Evolutionary conservation across 1,140 invertebrate genomes (phyloP).

Genomic region (Zaprionus gabonicus): DNA sequence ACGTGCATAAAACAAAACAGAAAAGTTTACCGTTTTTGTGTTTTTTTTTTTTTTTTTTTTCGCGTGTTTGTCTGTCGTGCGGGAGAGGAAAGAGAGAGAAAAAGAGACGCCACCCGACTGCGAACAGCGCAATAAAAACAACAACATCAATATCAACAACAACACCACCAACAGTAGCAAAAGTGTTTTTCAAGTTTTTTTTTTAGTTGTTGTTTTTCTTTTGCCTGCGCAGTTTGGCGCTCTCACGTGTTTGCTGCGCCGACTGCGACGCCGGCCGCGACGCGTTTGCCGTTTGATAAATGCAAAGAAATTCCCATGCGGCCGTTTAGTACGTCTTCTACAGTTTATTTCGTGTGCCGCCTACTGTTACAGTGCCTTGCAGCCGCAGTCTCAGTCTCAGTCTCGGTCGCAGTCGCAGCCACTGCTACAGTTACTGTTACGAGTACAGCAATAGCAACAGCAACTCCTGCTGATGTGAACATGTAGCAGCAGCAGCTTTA

Average conservation of each 20-base stretch:
- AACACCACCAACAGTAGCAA: constrained; percentile 31
- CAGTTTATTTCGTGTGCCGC: constrained; percentile 49
- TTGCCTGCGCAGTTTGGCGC: constrained; percentile 57
- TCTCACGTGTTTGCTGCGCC: constrained; percentile 60
- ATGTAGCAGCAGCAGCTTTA: constrained; percentile 29
- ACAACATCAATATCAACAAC: constrained; percentile 30
- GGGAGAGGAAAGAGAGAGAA: neutral
- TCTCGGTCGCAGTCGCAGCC: neutral
- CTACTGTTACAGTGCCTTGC: constrained; percentile 35
- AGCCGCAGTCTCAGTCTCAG: neutral
- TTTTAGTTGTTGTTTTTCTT: constrained; percentile 30
- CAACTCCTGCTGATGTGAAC: constrained; percentile 11
- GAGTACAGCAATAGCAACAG: neutral
- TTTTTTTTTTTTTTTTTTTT: neutral
- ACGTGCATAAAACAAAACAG: constrained; percentile 24
- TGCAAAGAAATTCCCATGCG: constrained; percentile 76
- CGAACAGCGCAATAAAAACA: constrained; percentile 28
- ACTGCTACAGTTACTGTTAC: constrained; percentile 13
- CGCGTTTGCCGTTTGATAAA: constrained; percentile 55
- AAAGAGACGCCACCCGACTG: constrained; percentile 17
- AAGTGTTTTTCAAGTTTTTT: constrained; percentile 40
- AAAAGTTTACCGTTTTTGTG: constrained; percentile 49
- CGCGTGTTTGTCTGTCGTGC: neutral
- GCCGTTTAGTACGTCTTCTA: constrained; percentile 66
- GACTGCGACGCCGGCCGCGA: constrained; percentile 44